phyloP scores from a whole-genome alignment of 2,888 invertebrate genomes.

The Podabrus alpinus region DNA sequence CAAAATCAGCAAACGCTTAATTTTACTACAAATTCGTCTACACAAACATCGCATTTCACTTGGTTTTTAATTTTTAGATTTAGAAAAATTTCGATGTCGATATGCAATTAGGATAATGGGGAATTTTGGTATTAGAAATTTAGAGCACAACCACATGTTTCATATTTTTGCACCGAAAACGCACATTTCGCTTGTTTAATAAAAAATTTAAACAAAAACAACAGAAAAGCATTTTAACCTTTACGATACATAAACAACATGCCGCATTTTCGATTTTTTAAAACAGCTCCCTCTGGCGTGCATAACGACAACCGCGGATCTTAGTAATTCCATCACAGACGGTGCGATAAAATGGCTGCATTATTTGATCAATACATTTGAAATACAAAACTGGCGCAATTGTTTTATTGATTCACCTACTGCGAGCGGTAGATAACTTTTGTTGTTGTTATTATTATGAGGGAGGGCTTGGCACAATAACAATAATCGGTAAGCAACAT shows the following conservation, averaged over 20 bases:
- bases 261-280: slow-evolving; percentile 22
- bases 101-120: not conserved
- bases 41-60: slow-evolving; percentile 23
- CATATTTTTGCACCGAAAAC: not conserved
- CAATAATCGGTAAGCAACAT: not conserved
- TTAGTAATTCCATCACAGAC: slow-evolving; percentile 22
- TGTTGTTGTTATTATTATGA: not conserved
- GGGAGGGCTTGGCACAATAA: not conserved
- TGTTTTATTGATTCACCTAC: slow-evolving; percentile 10
- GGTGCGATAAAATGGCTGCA: slow-evolving; percentile 35
- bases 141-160: not conserved
- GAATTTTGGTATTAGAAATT: not conserved
- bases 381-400: slow-evolving; percentile 11
- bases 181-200: not conserved
- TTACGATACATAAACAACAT: slow-evolving; percentile 20
- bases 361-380: slow-evolving; percentile 34
- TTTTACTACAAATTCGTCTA: slow-evolving; percentile 18
- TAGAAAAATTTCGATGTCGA: not conserved
- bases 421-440: not conserved
- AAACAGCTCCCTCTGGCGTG: slow-evolving; percentile 34
- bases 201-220: not conserved
- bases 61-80: not conserved
- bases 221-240: not conserved
- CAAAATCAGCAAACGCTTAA: slow-evolving; percentile 17
- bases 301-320: slow-evolving; percentile 25